A percentile compares a stretch with the other conserved stretches of the same genome.
Conservation (phyloP, 92 coral and sea anemone genomes). For the Bergia sp. region DNA sequence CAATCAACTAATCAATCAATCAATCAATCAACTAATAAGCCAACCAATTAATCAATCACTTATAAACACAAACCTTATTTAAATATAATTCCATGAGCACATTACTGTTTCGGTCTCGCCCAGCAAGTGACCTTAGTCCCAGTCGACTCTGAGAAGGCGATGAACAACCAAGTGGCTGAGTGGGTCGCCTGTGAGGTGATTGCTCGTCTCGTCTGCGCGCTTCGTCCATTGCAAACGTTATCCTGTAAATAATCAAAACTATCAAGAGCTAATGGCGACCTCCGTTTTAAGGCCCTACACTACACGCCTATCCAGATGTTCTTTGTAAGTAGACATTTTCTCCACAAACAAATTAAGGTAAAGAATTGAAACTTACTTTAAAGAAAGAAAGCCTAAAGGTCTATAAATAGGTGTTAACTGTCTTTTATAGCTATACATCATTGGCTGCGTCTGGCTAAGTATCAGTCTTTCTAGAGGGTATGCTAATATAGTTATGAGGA, state of each 20-base stretch:
- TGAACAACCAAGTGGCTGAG: constrained; percentile 4
- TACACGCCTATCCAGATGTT: too few relatives aligned
- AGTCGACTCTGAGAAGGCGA: constrained; percentile 33
- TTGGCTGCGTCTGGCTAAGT: neutral
- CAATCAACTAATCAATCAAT: neutral
- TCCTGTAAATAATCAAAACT: neutral
- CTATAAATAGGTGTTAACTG: neutral
- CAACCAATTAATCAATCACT: neutral
- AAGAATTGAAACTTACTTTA: too few relatives aligned
- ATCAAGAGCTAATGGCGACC: neutral
- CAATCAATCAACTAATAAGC: neutral
- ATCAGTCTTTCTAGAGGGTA: neutral
- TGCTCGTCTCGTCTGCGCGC: constrained; percentile 25
- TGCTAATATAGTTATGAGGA: too few relatives aligned
- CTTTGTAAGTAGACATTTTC: too few relatives aligned
- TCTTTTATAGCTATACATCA: neutral
- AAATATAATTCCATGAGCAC: constrained; percentile 90
- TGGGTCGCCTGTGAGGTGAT: neutral
- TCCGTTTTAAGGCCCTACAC: too few relatives aligned
- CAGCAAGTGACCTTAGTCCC: constrained; percentile 51
- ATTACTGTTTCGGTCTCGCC: constrained; percentile 77
- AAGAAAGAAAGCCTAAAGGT: too few relatives aligned
- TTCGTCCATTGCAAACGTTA: constrained; percentile 37
- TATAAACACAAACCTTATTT: constrained; percentile 71
- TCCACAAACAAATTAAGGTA: too few relatives aligned